Evolutionary conservation across 2,797 vertebrate genomes (phyloP).

Genomic region (Sebastiscus tertius): DNA sequence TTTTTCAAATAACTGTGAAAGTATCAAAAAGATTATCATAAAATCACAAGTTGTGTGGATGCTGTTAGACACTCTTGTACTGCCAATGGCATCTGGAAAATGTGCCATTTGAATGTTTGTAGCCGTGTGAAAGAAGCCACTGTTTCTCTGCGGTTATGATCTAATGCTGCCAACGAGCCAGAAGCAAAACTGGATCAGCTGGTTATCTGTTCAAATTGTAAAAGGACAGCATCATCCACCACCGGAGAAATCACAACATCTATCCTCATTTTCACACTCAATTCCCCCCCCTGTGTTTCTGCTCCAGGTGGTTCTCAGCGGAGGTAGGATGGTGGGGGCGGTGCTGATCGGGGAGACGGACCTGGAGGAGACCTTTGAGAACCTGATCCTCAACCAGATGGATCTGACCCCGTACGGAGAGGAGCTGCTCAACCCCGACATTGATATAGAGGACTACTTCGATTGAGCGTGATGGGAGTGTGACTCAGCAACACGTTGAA

Average conservation of each 20-base stretch:
- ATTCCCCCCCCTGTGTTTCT: background rate
- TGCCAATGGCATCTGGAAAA: background rate
- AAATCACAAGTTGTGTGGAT: background rate
- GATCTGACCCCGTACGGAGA: slow-evolving; percentile 91
- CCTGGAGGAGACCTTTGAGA: slow-evolving; percentile 98
- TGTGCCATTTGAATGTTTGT: background rate
- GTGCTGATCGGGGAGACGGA: slow-evolving; percentile 94
- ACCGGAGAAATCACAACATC: background rate
- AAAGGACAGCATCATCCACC: background rate
- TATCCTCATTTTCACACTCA: background rate
- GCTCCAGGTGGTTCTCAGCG: slow-evolving; percentile 84
- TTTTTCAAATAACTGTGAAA: background rate
- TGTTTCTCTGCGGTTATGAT: background rate
- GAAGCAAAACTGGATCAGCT: background rate
- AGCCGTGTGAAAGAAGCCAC: background rate
- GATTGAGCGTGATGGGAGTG: slow-evolving; percentile 79
- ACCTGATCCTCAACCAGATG: slow-evolving; percentile 97
- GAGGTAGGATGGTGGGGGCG: slow-evolving; percentile 91
- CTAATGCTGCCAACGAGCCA: background rate
- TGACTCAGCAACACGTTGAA: background rate
- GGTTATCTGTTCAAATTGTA: background rate
- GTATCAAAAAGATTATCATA: background rate
- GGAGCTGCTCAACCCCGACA: slow-evolving; percentile 90
- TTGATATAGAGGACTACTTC: slow-evolving; percentile 98
- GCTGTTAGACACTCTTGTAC: background rate